Percentiles rank a stretch among this genome's conserved stretches.
Evolutionary conservation across 2,888 invertebrate genomes (phyloP).

Genomic region (Ophion ellenae): DNA sequence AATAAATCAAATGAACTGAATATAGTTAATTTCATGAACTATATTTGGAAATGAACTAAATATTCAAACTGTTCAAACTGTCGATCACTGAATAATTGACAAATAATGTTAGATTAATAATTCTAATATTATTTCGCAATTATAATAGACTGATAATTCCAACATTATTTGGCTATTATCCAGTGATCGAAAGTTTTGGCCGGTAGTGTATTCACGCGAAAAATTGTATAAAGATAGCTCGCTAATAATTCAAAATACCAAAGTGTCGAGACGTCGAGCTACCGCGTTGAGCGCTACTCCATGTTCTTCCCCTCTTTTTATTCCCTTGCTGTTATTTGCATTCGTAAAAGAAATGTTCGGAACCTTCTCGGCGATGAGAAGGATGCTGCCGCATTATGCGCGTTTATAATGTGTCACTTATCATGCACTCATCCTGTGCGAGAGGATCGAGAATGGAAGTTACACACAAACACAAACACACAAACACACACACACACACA

Average conservation of each 20-base stretch:
- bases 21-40: background rate
- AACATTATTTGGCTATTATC: background rate
- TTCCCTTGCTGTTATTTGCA: slow-evolving; percentile 68
- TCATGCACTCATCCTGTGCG: slow-evolving; percentile 65
- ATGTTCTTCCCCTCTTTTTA: slow-evolving; percentile 47
- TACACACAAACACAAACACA: background rate
- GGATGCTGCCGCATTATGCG: slow-evolving; percentile 23
- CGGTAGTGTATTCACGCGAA: background rate
- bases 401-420: slow-evolving; percentile 73
- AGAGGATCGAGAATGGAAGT: slow-evolving; percentile 46
- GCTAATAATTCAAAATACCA: slow-evolving; percentile 59
- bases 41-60: background rate
- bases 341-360: slow-evolving; percentile 67
- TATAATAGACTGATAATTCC: too few relatives aligned
- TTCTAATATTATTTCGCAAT: too few relatives aligned
- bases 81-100: too few relatives aligned
- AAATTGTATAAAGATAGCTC: background rate
- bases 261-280: slow-evolving; percentile 63
- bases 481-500: background rate
- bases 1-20: too few relatives aligned
- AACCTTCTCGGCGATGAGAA: slow-evolving; percentile 6
- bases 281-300: slow-evolving; percentile 64
- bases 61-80: too few relatives aligned
- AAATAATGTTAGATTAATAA: too few relatives aligned
- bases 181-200: too few relatives aligned